Percentiles rank a stretch among this genome's conserved stretches.
Evolutionary conservation across 2,797 vertebrate species (phyloP).

Genomic region (Darevskia nairensis): DNA sequence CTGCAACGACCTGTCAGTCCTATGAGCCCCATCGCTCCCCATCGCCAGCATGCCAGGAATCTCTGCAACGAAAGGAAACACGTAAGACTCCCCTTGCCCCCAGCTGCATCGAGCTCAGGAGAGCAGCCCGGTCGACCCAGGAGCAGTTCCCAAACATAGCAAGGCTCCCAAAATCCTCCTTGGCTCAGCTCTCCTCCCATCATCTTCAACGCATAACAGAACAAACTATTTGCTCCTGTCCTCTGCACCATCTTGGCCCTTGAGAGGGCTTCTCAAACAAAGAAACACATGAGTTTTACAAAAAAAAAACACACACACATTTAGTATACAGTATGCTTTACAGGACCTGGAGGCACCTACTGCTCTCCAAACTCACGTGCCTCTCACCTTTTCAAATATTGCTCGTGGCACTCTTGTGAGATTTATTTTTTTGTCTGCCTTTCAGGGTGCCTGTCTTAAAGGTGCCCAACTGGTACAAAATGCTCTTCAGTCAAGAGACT

Average conservation of each 20-base stretch:
- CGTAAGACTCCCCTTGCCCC: neutral
- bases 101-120: neutral
- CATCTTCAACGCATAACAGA: too few species aligned
- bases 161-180: neutral
- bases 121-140: neutral
- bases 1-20: constrained; percentile 91
- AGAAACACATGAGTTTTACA: neutral
- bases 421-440: neutral
- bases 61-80: constrained; percentile 39
- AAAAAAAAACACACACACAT: too few species aligned
- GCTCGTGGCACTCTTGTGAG: neutral
- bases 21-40: constrained; percentile 58
- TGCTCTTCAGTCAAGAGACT: neutral
- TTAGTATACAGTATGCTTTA: neutral
- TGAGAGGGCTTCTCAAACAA: neutral
- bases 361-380: neutral
- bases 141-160: too few species aligned
- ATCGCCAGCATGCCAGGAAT: neutral
- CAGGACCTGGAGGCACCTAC: neutral
- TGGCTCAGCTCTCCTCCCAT: neutral
- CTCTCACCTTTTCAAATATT: neutral
- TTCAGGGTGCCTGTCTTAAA: neutral
- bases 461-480: too few species aligned
- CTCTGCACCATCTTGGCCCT: neutral
- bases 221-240: neutral